These are phyloP conservation scores for Sesia apiformis DNA, from an alignment of 2,888 invertebrate genomes.

Conservation along the genomic window DNA sequence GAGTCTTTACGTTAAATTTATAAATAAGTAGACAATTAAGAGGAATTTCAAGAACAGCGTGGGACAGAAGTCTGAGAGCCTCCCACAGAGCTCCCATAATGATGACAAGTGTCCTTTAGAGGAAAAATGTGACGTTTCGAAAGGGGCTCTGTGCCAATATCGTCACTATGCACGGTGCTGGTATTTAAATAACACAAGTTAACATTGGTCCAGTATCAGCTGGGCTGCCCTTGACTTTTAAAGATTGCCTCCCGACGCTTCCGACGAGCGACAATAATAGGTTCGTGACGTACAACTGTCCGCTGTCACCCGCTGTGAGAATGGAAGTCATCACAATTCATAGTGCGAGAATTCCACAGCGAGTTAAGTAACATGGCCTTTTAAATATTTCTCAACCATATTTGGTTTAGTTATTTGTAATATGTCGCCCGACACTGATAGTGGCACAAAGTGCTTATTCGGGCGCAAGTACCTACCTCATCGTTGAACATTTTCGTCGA, in stretches of 20 bases:
- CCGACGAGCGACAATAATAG: slow-evolving; percentile 57
- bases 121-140: slow-evolving; percentile 55
- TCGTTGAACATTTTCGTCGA: slow-evolving; percentile 7
- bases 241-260: slow-evolving; percentile 52
- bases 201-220: slow-evolving; percentile 66
- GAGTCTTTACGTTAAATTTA: too few species aligned
- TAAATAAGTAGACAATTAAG: too few species aligned
- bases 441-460: slow-evolving; percentile 6
- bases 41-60: too few species aligned
- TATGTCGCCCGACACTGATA: slow-evolving; percentile 9
- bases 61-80: neutral
- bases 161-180: slow-evolving; percentile 44
- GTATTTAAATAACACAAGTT: slow-evolving; percentile 74
- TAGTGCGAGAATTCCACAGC: neutral
- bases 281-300: slow-evolving; percentile 24
- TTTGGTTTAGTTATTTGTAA: slow-evolving; percentile 14
- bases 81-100: slow-evolving; percentile 4
- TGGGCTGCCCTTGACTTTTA: slow-evolving; percentile 65
- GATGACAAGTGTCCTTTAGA: slow-evolving; percentile 39
- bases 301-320: slow-evolving; percentile 9
- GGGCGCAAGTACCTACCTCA: slow-evolving; percentile 3
- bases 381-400: slow-evolving; percentile 18
- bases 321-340: neutral
- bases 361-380: slow-evolving; percentile 12
- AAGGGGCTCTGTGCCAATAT: slow-evolving; percentile 43